These are phyloP conservation scores for Dynastes tityus DNA, from an alignment of 2,888 invertebrate species.

Conservation along the genomic window DNA sequence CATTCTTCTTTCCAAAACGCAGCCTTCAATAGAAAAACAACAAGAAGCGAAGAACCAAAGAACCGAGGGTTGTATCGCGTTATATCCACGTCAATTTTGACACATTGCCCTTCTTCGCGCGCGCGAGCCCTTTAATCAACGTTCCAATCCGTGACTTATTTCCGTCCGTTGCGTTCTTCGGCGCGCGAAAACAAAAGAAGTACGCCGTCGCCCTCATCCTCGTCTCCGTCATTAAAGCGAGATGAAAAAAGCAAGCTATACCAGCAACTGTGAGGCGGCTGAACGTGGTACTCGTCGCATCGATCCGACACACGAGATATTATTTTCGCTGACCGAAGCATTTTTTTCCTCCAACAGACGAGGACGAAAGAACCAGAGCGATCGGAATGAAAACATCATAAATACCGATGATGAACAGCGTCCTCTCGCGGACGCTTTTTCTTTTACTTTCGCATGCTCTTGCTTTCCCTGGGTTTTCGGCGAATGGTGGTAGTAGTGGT, in stretches of 20 bases:
- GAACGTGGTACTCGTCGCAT: neutral
- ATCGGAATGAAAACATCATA: conserved; percentile 50
- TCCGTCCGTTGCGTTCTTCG: conserved; percentile 3
- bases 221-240: neutral
- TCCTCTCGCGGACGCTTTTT: conserved; percentile 32
- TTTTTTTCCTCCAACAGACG: conserved; percentile 14
- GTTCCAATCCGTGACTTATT: conserved; percentile 39
- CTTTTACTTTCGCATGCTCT: conserved; percentile 8
- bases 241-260: neutral
- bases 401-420: conserved; percentile 49
- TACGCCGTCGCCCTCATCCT: neutral
- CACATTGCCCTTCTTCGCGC: conserved; percentile 25
- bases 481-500: too few species aligned
- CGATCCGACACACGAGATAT: conserved; percentile 25
- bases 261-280: neutral
- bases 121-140: conserved; percentile 27
- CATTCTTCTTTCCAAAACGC: too few species aligned
- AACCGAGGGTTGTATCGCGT: conserved; percentile 19
- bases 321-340: conserved; percentile 40
- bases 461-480: neutral
- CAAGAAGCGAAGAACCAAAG: neutral
- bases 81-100: conserved; percentile 37
- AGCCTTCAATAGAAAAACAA: too few species aligned
- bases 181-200: conserved; percentile 20
- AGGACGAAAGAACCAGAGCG: neutral